Evolutionary conservation across 2,113 vertebrate species (phyloP).

Genomic region (Anhinga anhinga): DNA sequence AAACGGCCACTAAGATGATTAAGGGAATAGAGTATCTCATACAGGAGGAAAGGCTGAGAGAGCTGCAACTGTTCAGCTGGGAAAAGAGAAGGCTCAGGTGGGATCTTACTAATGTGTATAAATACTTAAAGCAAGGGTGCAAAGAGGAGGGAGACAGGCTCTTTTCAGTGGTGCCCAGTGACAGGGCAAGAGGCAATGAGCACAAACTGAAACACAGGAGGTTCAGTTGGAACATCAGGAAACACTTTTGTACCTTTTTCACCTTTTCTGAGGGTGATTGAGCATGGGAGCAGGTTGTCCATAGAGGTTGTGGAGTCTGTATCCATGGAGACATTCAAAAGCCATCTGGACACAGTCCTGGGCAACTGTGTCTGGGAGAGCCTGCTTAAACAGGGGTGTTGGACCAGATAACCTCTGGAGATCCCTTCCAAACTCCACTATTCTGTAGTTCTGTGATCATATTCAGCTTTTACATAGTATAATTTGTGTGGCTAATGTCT

Average conservation of each 20-base stretch:
- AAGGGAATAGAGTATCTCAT: not conserved
- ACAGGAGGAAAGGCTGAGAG: not conserved
- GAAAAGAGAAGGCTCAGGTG: not conserved
- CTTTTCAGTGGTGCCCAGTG: not conserved
- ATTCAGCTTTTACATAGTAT: not conserved
- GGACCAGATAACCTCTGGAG: not conserved
- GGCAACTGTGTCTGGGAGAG: not conserved
- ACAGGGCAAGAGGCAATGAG: not conserved
- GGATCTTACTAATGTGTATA: not conserved
- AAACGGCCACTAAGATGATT: not conserved
- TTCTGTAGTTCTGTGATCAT: not conserved
- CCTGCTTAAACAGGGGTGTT: not conserved
- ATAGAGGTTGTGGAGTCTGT: not conserved
- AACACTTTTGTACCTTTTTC: not conserved
- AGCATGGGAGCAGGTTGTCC: not conserved
- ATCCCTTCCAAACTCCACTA: not conserved
- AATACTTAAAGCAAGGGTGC: not conserved
- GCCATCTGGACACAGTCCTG: rapidly evolving
- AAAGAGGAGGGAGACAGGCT: not conserved
- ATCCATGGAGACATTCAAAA: not conserved
- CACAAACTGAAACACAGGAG: not conserved
- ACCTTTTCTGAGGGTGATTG: not conserved
- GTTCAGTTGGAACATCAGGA: not conserved
- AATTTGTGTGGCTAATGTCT: not conserved
- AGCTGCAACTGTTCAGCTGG: not conserved